Evolutionary conservation across 2,113 vertebrate species (phyloP).

Genomic region (Taxidea taxus): DNA sequence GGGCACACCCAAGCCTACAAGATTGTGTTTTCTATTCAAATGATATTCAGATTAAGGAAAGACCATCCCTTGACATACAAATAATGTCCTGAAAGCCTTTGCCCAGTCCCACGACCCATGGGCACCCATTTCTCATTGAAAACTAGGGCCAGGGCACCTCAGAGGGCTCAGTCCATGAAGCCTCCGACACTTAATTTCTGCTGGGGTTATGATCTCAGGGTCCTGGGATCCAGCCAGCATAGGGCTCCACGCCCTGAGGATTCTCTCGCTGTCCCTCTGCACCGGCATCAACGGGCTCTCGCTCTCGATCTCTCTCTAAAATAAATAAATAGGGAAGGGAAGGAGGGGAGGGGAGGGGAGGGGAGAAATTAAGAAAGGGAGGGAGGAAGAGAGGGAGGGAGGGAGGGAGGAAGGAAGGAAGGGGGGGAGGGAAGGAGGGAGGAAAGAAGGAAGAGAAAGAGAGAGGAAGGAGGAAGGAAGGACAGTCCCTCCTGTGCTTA

Average conservation of each 20-base stretch:
- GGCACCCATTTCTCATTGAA: neutral
- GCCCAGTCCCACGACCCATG: neutral
- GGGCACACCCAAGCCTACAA: neutral
- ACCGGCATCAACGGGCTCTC: no score
- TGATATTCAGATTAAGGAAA: neutral
- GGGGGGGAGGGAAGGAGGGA: rapidly evolving
- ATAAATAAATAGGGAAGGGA: neutral
- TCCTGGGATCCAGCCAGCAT: neutral
- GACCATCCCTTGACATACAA: neutral
- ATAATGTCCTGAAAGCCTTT: neutral
- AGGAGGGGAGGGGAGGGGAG: no score
- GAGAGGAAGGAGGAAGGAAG: neutral
- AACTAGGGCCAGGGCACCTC: neutral
- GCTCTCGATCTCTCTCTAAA: no score
- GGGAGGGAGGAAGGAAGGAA: no score
- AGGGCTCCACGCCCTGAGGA: neutral
- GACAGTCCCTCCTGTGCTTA: neutral
- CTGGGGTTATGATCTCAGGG: neutral
- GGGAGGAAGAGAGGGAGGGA: no score
- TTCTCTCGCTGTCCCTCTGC: no score
- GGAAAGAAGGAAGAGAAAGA: no score
- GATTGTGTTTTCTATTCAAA: neutral
- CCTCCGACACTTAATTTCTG: no score
- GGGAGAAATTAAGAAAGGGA: no score
- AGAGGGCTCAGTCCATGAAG: neutral